Evolutionary conservation across 2,797 vertebrate species (phyloP).

Genomic region (Apogon hyalosoma): DNA sequence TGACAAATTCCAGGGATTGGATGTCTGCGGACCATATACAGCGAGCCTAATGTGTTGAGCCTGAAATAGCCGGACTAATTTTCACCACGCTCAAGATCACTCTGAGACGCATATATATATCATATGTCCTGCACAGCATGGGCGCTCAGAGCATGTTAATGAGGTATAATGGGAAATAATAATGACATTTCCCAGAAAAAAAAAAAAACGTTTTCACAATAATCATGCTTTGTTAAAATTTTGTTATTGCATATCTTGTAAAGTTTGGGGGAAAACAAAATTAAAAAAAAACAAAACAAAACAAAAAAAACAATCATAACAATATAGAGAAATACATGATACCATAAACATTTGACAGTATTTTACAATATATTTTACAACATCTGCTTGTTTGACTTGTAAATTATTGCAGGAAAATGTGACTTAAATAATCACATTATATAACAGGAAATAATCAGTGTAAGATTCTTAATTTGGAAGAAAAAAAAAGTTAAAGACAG

Average conservation of each 20-base stretch:
- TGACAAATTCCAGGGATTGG: constrained; percentile 81
- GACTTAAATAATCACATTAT: too few relatives aligned
- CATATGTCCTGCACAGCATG: background rate
- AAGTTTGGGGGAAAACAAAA: too few relatives aligned
- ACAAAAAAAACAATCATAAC: too few relatives aligned
- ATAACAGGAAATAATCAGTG: background rate
- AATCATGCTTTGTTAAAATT: background rate
- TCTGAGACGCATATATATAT: constrained; percentile 2
- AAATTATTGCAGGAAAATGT: too few relatives aligned
- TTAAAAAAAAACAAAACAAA: too few relatives aligned
- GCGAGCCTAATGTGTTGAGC: constrained; percentile 73
- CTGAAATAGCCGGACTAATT: constrained; percentile 79
- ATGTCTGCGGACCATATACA: constrained; percentile 82
- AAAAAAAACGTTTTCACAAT: too few relatives aligned
- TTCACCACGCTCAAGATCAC: constrained; percentile 45
- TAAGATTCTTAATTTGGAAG: background rate
- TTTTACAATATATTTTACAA: too few relatives aligned
- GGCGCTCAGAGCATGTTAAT: background rate
- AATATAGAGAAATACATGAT: too few relatives aligned
- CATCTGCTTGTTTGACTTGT: background rate
- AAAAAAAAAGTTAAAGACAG: background rate
- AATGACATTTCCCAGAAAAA: background rate
- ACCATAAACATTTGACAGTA: too few relatives aligned
- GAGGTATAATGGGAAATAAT: background rate
- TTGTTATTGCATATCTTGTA: too few relatives aligned